Base-by-base conservation (phyloP, 2,113 vertebrate species). In the Trematomus loennbergii region DNA sequence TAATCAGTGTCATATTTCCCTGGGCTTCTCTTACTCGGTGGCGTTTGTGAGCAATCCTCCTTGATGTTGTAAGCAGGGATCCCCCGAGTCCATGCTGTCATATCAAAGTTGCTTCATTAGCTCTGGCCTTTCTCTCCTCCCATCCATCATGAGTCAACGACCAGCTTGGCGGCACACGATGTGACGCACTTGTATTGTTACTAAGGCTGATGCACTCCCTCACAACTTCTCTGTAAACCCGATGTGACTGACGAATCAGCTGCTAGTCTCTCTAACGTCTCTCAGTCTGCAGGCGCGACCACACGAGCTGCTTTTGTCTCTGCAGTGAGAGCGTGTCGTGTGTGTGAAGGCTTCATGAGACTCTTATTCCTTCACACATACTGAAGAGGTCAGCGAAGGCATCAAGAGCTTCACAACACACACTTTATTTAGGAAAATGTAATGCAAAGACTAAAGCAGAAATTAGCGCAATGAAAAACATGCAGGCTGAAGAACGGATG, bases 1-100 rank as follows among this genome's bases (percentile, higher is more conserved):
- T 89, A 81, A 89, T 91, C 90, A 85, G 75, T 79, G 81, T 87
- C 87, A 82, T 77, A n/a, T 80, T 71, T 67, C 61, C 76, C 67
- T 46, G 36, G 1, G 54, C 66, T 48, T 46, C 63, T 75, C n/a
- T 50, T 61, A 13, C 68, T 43, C 25, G 3, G 13, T 48, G 71
- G 60, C 54, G 75, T 73, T 78, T 52, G 72, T 54, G 73, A 73
- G 25, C 68, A 45, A 18, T 17, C 25, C 45, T 12, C 12, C 29
- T 46, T 58, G 65, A 72, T 72, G 69, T 49, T 22, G 59, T 71
- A 33, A 70, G 57, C 60, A 72, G 50, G 22, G 17, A 57, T 78
- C 82, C 79, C 82, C 49, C 7, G 58, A 69, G 77, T 82, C 82
- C 66, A 40, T 43, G 61, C 81, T 78, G 78, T 82, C 87, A 72